A percentile compares a stretch with the other conserved stretches of the same genome.
Conservation (phyloP, 2,888 invertebrate species). For the Rapana venosa region DNA sequence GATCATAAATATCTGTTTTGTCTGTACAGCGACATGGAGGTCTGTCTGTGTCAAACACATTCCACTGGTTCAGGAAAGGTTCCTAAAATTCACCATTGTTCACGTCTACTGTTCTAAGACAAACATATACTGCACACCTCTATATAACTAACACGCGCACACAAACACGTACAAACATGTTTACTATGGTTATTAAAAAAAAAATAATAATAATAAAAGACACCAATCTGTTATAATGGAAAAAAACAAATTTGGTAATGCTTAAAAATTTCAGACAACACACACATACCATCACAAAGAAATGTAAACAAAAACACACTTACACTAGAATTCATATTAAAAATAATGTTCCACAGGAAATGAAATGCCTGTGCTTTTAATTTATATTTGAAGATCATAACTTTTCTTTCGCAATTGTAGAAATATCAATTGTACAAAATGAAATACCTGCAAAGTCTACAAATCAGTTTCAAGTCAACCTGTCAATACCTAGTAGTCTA, state of each 20-base stretch:
- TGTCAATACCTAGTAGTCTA: neutral
- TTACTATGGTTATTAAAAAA: neutral
- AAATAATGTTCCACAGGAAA: neutral
- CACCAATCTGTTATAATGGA: too few species aligned
- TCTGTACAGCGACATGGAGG: neutral
- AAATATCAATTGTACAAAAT: neutral
- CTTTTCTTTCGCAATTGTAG: too few species aligned
- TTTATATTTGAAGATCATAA: too few species aligned
- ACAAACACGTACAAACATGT: neutral
- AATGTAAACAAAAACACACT: neutral
- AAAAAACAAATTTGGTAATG: too few species aligned
- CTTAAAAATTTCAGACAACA: too few species aligned
- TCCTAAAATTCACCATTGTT: too few species aligned
- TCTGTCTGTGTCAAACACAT: neutral
- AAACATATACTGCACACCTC: neutral
- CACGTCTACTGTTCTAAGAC: too few species aligned
- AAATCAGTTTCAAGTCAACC: too few species aligned
- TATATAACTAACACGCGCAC: neutral
- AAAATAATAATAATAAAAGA: too few species aligned
- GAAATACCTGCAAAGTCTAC: too few species aligned
- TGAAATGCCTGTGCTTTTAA: too few species aligned
- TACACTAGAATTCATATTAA: neutral
- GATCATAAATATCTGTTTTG: neutral
- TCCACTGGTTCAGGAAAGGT: neutral
- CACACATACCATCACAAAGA: neutral